These are phyloP conservation scores for Catocala sponsa DNA, from an alignment of 2,888 invertebrate species.

Conservation along the genomic window DNA sequence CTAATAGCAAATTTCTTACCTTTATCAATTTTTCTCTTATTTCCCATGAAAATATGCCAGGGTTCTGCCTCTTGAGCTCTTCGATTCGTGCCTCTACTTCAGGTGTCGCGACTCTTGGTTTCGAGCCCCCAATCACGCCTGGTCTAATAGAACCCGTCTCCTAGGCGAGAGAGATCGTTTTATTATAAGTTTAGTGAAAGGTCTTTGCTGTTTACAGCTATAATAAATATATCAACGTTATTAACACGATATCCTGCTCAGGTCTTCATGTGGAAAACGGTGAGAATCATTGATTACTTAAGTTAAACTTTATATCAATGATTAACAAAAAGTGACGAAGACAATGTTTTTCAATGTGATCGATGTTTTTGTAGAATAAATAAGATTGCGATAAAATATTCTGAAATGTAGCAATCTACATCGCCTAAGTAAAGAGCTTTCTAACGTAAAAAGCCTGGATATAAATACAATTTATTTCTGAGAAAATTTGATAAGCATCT, in stretches of 20 bases:
- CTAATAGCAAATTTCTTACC: constrained; percentile 74
- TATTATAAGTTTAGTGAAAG: constrained; percentile 32
- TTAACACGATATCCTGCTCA: no score
- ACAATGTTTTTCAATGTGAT: no score
- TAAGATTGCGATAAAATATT: no score
- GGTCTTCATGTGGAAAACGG: no score
- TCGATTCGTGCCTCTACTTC: constrained; percentile 97
- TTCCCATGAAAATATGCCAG: constrained; percentile 98
- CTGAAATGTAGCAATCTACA: no score
- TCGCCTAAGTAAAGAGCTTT: no score
- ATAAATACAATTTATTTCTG: constrained; percentile 15
- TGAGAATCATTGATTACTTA: no score
- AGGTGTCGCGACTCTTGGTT: constrained; percentile 97
- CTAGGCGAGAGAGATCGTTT: constrained; percentile 76
- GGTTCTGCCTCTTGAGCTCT: constrained; percentile 96
- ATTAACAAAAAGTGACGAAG: no score
- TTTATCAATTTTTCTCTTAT: constrained; percentile 97
- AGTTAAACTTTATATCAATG: no score
- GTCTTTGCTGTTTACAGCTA: background rate
- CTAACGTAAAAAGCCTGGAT: background rate
- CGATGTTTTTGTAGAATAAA: no score
- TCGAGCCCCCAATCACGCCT: constrained; percentile 97
- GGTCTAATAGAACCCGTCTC: constrained; percentile 98
- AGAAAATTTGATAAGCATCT: constrained; percentile 12
- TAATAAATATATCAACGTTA: background rate